Conservation (phyloP, 2,888 invertebrate genomes). For the Spilarctia lutea region DNA sequence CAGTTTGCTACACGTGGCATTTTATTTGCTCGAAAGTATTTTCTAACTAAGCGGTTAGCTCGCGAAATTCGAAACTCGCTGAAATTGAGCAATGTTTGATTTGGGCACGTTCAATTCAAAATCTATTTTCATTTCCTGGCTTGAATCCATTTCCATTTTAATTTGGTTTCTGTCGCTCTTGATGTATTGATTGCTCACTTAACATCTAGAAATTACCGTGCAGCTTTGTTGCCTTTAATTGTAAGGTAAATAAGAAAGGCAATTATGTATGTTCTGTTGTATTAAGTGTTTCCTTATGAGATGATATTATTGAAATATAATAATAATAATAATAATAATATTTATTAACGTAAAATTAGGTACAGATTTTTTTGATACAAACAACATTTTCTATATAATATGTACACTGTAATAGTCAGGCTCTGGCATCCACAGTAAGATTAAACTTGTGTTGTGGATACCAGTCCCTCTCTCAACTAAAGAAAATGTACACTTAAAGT, state of each 20-base stretch:
- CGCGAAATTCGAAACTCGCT: slow-evolving; percentile 34
- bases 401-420: too few species aligned
- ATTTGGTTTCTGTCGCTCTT: slow-evolving; percentile 57
- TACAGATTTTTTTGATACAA: too few species aligned
- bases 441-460: too few species aligned
- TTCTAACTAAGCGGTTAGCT: slow-evolving; percentile 33
- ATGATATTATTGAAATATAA: not conserved
- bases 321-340: too few species aligned
- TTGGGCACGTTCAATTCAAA: slow-evolving; percentile 59
- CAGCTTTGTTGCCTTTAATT: slow-evolving; percentile 42
- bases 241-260: slow-evolving; percentile 41
- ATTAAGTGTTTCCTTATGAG: not conserved
- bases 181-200: slow-evolving; percentile 62
- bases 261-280: slow-evolving; percentile 32
- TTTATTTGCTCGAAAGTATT: slow-evolving; percentile 49
- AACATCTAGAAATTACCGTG: slow-evolving; percentile 53
- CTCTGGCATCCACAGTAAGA: too few species aligned
- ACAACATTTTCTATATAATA: too few species aligned
- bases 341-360: too few species aligned
- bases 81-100: slow-evolving; percentile 57
- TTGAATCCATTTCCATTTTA: slow-evolving; percentile 61
- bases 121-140: slow-evolving; percentile 63
- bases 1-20: slow-evolving; percentile 26
- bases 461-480: too few species aligned
- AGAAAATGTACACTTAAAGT: too few species aligned